These are phyloP conservation scores for Drosophila carrolli DNA, from an alignment of 1,140 invertebrate species.

Conservation along the genomic window DNA sequence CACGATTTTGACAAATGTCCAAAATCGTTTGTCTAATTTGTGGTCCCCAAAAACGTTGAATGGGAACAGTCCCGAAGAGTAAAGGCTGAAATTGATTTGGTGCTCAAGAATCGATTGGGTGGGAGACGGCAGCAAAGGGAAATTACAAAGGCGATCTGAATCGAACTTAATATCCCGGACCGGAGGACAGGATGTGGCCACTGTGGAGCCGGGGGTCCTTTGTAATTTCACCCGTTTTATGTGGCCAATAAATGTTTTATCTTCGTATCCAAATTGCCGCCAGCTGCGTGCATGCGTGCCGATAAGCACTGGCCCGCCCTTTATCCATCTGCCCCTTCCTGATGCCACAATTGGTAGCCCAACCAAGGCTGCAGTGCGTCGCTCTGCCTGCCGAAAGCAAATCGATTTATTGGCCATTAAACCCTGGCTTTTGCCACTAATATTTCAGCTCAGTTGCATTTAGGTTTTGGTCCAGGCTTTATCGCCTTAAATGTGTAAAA, in stretches of 20 bases:
- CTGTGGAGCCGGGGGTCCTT: conserved; percentile 40
- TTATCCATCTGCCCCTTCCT: not conserved
- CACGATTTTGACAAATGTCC: conserved; percentile 61
- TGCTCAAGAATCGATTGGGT: conserved; percentile 57
- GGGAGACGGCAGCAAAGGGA: conserved; percentile 35
- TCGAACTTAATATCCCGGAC: conserved; percentile 33
- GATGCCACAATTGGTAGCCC: conserved; percentile 18
- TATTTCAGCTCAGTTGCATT: conserved; percentile 73
- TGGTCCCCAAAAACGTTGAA: conserved; percentile 15
- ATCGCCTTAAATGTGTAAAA: conserved; percentile 55
- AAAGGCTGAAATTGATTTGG: conserved; percentile 60
- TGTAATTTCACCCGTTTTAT: conserved; percentile 79
- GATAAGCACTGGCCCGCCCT: conserved; percentile 55
- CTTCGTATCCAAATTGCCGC: conserved; percentile 75
- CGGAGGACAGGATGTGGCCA: conserved; percentile 42
- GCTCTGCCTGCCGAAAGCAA: conserved; percentile 45
- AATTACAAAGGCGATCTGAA: conserved; percentile 54
- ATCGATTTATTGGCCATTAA: conserved; percentile 80
- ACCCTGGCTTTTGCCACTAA: conserved; percentile 63
- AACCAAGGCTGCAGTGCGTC: conserved; percentile 41
- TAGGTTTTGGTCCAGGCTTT: conserved; percentile 31
- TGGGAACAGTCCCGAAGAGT: conserved; percentile 1
- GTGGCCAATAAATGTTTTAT: conserved; percentile 81
- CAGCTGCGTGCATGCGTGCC: conserved; percentile 80
- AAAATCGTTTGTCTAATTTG: conserved; percentile 72